These are phyloP conservation scores for Pharmacophagus antenor DNA, from an alignment of 2,888 invertebrate genomes.

Conservation along the genomic window DNA sequence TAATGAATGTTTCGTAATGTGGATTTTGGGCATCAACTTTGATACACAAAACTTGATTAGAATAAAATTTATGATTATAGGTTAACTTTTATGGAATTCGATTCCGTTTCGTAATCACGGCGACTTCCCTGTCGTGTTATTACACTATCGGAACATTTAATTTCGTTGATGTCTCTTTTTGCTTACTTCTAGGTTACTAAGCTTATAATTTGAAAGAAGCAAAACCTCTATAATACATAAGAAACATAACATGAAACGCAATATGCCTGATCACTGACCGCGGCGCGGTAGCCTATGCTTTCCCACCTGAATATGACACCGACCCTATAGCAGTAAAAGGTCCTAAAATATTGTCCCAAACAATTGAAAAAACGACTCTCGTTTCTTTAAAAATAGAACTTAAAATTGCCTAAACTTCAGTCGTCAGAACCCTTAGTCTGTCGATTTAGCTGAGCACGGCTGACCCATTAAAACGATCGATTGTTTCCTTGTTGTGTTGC, in stretches of 20 bases:
- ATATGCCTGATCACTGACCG: conserved; percentile 72
- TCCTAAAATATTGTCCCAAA: conserved; percentile 46
- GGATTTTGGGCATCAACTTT: conserved; percentile 29
- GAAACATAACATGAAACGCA: conserved; percentile 69
- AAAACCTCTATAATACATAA: conserved; percentile 63
- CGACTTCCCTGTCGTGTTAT: conserved; percentile 1
- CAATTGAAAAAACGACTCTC: conserved; percentile 51
- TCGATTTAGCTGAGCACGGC: conserved; percentile 74
- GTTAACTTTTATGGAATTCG: conserved; percentile 15
- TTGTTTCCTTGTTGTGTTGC: conserved; percentile 77
- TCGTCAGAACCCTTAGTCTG: conserved; percentile 57
- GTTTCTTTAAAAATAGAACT: conserved; percentile 53
- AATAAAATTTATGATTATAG: conserved; percentile 29
- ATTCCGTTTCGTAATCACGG: conserved; percentile 19
- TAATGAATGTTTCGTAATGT: conserved; percentile 43
- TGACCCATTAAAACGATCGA: conserved; percentile 81
- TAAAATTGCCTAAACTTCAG: conserved; percentile 50
- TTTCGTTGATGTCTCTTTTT: conserved; percentile 25
- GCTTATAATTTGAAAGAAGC: conserved; percentile 47
- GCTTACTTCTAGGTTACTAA: conserved; percentile 14
- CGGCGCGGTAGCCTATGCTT: conserved; percentile 78
- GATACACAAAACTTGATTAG: conserved; percentile 29
- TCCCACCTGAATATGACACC: conserved; percentile 80
- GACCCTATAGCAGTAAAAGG: conserved; percentile 49
- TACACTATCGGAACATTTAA: background rate